Percentiles rank a stretch among this genome's conserved stretches.
phyloP scores from a whole-genome alignment of 1,140 invertebrate genomes.

The Papilio xuthus region DNA sequence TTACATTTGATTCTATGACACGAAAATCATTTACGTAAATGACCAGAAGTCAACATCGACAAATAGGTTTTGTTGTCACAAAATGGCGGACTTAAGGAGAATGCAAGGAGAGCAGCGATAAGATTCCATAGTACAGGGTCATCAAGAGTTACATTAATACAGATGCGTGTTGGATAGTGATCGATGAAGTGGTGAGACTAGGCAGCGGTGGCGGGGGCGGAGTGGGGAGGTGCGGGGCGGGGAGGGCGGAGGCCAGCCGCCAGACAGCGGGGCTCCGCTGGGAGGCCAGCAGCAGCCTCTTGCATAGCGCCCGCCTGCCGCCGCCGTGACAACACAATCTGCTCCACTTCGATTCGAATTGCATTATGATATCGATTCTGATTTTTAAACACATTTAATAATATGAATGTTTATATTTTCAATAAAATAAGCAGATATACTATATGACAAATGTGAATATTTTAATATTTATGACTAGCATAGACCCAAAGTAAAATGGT shows the following conservation, averaged over 20 bases:
- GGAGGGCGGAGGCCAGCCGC: conserved; percentile 54
- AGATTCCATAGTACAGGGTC: conserved; percentile 35
- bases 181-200: conserved; percentile 57
- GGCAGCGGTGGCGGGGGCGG: conserved; percentile 48
- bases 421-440: background rate
- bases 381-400: background rate
- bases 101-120: conserved; percentile 18
- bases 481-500: no score
- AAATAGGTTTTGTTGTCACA: background rate
- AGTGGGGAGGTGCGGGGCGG: conserved; percentile 47
- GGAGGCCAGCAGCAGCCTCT: conserved; percentile 78
- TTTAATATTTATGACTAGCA: background rate
- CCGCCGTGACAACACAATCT: conserved; percentile 55
- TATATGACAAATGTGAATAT: background rate
- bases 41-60: background rate
- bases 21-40: background rate
- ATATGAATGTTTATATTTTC: background rate
- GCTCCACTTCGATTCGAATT: conserved; percentile 64
- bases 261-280: conserved; percentile 80
- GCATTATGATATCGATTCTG: conserved; percentile 43
- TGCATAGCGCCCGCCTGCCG: conserved; percentile 51
- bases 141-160: conserved; percentile 40
- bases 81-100: background rate
- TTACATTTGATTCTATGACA: background rate
- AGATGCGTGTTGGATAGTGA: conserved; percentile 47